Evolutionary conservation across 2,888 invertebrate genomes (phyloP).

Genomic region (Leucoma salicis): DNA sequence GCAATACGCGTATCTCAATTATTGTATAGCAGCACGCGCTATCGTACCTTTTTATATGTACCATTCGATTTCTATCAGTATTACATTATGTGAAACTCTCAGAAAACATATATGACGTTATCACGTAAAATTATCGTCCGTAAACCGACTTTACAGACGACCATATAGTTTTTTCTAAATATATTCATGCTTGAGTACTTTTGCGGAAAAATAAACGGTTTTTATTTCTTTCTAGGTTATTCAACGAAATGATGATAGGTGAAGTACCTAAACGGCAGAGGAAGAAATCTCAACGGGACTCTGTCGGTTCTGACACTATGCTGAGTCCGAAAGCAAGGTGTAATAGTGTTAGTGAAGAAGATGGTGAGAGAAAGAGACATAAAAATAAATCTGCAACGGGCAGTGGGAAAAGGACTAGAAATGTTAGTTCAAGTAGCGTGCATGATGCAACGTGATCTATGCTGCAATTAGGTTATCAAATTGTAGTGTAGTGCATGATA

Average conservation of each 20-base stretch:
- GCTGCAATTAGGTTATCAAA: constrained; percentile 72
- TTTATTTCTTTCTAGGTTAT: too few species aligned
- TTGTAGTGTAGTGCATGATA: constrained; percentile 50
- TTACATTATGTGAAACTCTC: too few species aligned
- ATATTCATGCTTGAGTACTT: too few species aligned
- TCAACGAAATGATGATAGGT: constrained; percentile 77
- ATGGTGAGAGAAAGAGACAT: constrained; percentile 61
- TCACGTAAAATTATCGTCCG: too few species aligned
- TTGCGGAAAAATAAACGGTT: too few species aligned
- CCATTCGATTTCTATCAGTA: too few species aligned
- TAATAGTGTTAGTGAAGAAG: constrained; percentile 80
- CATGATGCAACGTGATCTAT: constrained; percentile 61
- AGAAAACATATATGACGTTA: too few species aligned
- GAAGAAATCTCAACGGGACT: constrained; percentile 87
- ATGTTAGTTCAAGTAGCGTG: constrained; percentile 65
- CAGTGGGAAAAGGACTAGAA: constrained; percentile 72
- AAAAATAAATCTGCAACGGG: constrained; percentile 71
- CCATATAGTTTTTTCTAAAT: too few species aligned
- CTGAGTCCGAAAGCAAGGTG: constrained; percentile 68
- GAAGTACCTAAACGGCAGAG: constrained; percentile 84
- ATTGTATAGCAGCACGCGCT: too few species aligned
- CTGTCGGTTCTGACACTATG: constrained; percentile 77
- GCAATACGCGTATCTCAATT: too few species aligned
- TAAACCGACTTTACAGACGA: too few species aligned
- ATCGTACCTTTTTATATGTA: too few species aligned